These are phyloP conservation scores for Galaxea fascicularis DNA, from an alignment of 92 coral and sea anemone genomes.

Conservation along the genomic window DNA sequence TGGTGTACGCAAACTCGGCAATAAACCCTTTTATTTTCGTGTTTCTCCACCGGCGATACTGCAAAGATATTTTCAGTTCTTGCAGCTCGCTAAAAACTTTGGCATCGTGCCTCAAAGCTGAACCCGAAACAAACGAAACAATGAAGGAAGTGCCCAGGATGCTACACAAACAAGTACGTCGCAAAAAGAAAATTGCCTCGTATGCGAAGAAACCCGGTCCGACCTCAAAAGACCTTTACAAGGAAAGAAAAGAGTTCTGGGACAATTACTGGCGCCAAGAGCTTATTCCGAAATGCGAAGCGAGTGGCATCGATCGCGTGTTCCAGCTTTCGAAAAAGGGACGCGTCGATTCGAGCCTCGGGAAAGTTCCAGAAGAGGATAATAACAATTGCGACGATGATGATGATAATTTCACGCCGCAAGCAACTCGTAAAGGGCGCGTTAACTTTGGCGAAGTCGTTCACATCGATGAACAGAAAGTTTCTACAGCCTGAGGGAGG, in stretches of 20 bases:
- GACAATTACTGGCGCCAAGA: slow-evolving; percentile 35
- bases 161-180: background rate
- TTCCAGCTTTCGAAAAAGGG: background rate
- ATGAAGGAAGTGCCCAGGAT: background rate
- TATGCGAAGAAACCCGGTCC: slow-evolving; percentile 27
- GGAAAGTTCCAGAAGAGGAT: background rate
- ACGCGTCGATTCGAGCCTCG: background rate
- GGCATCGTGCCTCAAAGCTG: slow-evolving; percentile 19
- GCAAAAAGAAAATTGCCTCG: slow-evolving; percentile 34
- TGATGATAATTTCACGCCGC: slow-evolving; percentile 2
- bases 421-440: slow-evolving; percentile 45
- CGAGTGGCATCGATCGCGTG: slow-evolving; percentile 19
- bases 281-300: slow-evolving; percentile 32
- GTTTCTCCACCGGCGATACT: slow-evolving; percentile 80
- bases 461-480: slow-evolving; percentile 47
- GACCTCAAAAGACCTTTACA: slow-evolving; percentile 21
- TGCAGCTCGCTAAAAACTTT: slow-evolving; percentile 20
- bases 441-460: slow-evolving; percentile 82
- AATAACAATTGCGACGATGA: background rate
- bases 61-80: slow-evolving; percentile 62
- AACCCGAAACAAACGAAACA: background rate
- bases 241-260: slow-evolving; percentile 38
- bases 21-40: slow-evolving; percentile 88
- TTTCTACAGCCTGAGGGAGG: slow-evolving; percentile 4
- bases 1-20: slow-evolving; percentile 80